Evolutionary conservation across 2,113 vertebrate species (phyloP).

Genomic region (Ursus arctos): DNA sequence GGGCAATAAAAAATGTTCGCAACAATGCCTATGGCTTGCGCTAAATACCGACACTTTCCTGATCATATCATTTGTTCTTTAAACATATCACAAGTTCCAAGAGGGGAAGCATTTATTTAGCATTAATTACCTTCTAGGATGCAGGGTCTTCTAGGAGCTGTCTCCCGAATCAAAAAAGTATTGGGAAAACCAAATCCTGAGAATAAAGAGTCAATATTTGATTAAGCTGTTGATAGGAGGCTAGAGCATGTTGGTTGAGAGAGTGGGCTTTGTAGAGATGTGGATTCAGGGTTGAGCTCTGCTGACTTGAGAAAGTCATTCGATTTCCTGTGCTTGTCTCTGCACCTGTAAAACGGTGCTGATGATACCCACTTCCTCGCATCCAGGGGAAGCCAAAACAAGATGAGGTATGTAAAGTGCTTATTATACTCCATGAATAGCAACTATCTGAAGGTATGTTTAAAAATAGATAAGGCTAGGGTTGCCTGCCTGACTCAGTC

Average conservation of each 20-base stretch:
- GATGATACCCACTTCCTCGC: not conserved
- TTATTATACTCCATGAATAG: not conserved
- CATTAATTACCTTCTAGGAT: not conserved
- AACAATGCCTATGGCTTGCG: not conserved
- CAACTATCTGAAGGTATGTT: not conserved
- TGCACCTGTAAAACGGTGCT: not conserved
- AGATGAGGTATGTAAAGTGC: not conserved
- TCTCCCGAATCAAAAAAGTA: not conserved
- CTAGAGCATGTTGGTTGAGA: not conserved
- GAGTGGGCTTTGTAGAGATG: not conserved
- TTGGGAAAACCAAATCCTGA: conserved; percentile 41
- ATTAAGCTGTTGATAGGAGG: not conserved
- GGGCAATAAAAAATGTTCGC: not conserved
- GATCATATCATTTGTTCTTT: conserved; percentile 18
- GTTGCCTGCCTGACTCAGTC: not conserved
- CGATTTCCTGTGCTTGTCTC: not conserved
- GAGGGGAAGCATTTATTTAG: not conserved
- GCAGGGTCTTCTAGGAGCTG: not conserved
- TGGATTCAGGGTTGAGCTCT: not conserved
- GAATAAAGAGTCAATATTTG: conserved; percentile 27
- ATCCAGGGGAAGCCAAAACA: not conserved
- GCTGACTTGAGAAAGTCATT: not conserved
- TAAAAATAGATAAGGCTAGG: not conserved
- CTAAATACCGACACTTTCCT: not conserved
- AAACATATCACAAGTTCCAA: not conserved